These are phyloP conservation scores for Chalcis sispes DNA, from an alignment of 2,888 invertebrate species.

Conservation along the genomic window DNA sequence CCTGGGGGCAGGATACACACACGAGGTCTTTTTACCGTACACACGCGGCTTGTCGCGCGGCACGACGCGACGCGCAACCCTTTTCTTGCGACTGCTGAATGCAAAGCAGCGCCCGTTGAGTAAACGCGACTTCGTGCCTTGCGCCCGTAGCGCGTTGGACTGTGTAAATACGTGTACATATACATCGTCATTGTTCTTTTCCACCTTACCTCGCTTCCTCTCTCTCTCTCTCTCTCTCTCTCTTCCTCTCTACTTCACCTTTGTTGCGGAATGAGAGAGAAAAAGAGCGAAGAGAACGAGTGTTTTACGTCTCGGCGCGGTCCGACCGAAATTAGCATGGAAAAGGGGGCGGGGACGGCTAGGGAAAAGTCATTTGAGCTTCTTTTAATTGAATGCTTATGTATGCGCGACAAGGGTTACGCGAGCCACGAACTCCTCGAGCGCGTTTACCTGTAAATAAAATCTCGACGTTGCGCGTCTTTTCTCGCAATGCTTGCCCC, in stretches of 20 bases:
- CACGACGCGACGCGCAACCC: constrained; percentile 30
- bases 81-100: constrained; percentile 59
- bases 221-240: too few relatives aligned
- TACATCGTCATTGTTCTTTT: constrained; percentile 25
- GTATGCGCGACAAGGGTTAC: background rate
- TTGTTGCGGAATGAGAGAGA: too few relatives aligned
- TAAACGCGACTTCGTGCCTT: constrained; percentile 62
- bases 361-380: constrained; percentile 13
- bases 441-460: background rate
- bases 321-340: constrained; percentile 19
- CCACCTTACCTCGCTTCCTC: background rate
- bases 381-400: constrained; percentile 33
- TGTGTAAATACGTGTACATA: too few relatives aligned
- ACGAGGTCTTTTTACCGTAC: too few relatives aligned
- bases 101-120: constrained; percentile 61
- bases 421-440: background rate
- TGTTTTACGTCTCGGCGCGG: background rate
- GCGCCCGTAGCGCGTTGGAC: background rate
- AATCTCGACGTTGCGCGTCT: background rate
- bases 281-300: too few relatives aligned
- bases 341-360: background rate
- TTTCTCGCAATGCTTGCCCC: background rate
- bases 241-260: background rate
- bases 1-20: background rate
- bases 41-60: background rate